Conservation (phyloP, 1,140 invertebrate genomes). For the Drosophila leontia region DNA sequence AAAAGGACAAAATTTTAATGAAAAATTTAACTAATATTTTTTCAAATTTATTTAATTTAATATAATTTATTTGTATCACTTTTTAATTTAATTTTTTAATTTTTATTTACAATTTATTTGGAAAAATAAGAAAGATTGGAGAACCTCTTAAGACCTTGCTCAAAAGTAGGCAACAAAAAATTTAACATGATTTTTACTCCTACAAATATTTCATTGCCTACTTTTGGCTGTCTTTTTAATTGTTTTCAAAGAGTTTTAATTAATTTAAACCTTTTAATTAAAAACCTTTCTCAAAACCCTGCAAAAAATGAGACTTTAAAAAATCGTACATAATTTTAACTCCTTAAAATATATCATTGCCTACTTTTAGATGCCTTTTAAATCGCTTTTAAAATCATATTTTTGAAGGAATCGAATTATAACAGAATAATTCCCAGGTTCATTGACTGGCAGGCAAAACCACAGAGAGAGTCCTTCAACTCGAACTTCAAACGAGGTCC, state of each 20-base stretch:
- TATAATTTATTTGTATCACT: too few species aligned
- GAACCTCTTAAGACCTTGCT: too few species aligned
- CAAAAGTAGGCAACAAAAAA: background rate
- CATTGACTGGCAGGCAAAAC: slow-evolving; percentile 1
- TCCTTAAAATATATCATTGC: background rate
- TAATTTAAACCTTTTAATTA: too few species aligned
- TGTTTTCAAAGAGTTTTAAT: background rate
- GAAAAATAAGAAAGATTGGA: too few species aligned
- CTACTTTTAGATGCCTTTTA: background rate
- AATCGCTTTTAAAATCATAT: too few species aligned
- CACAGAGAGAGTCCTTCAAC: slow-evolving; percentile 8
- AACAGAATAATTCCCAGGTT: background rate
- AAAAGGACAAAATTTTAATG: too few species aligned
- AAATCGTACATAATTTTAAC: too few species aligned
- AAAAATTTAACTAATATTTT: too few species aligned
- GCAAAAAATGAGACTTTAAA: background rate
- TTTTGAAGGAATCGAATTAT: background rate
- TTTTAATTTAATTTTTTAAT: too few species aligned
- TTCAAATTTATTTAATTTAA: too few species aligned
- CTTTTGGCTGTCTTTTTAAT: background rate
- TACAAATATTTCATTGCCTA: background rate
- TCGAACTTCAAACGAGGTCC: slow-evolving; percentile 32
- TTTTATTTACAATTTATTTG: too few species aligned
- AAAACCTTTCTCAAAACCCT: too few species aligned
- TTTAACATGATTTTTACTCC: rapidly evolving